These are phyloP conservation scores for Caenorhabditis sp. DNA, from an alignment of 2,888 invertebrate genomes.

Conservation along the genomic window DNA sequence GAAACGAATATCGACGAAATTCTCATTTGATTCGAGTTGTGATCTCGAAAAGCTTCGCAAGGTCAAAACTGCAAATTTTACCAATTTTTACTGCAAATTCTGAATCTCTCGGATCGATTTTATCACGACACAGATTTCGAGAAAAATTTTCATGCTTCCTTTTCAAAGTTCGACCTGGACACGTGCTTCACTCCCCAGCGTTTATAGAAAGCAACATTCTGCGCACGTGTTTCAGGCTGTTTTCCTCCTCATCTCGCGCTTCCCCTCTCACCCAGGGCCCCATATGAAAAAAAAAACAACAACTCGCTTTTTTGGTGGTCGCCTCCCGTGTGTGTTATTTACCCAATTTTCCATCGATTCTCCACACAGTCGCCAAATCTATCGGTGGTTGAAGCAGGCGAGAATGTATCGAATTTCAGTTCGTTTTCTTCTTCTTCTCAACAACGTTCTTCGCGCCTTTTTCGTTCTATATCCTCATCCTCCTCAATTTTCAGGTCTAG, in stretches of 20 bases:
- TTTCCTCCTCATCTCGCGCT: neutral
- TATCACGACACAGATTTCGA: no score
- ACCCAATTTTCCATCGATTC: constrained; percentile 51
- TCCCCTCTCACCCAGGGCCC: neutral
- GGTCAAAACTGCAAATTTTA: no score
- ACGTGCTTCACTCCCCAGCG: neutral
- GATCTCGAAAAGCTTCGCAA: no score
- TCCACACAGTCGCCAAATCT: constrained; percentile 33
- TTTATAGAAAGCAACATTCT: neutral
- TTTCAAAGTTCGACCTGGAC: no score
- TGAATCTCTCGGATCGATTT: no score
- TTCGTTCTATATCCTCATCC: neutral
- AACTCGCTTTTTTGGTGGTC: neutral
- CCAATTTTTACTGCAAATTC: no score
- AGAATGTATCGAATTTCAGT: constrained; percentile 55
- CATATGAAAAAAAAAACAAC: neutral
- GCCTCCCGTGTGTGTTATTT: constrained; percentile 39
- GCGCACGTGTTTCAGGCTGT: constrained; percentile 2
- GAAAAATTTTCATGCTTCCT: no score
- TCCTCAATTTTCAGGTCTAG: constrained; percentile 49
- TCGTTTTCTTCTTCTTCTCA: constrained; percentile 14
- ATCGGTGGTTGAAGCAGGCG: neutral
- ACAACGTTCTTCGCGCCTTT: neutral
- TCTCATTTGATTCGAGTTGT: no score
- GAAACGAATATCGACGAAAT: no score